Base-by-base conservation (phyloP, 2,113 vertebrate species). In the Lethenteron camtschaticum region DNA sequence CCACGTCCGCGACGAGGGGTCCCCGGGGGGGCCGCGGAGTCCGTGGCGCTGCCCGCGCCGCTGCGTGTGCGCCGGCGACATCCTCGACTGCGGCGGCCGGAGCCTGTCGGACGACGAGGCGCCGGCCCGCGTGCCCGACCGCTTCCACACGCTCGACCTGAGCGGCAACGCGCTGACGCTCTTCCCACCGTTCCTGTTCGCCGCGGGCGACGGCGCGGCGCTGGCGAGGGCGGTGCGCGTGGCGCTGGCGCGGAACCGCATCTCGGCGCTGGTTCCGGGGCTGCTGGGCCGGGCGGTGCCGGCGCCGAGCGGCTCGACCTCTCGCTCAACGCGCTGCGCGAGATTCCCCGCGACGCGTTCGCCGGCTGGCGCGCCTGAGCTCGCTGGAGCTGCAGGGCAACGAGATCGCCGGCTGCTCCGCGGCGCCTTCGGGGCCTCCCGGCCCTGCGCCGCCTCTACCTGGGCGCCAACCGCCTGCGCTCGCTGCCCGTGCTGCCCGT, bases 381-480 rank as follows among this genome's bases (percentile, higher is more conserved):
- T 89, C 92, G 68, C 79, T 97, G 56, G 82, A 95, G 73, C 85
- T 97, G 55, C 95, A 87, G 75, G 83, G 90, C 80, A 96, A 97
- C 73, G 79, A 71, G 14, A 87, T 97, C 1, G 71, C 71, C 76
- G 68, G 0, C 85, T 96, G 9, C 87, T 90, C 60, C 80, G 79
- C 56, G 71, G 78, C 0, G 85, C 87, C 0, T 82, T 97, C 13
- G 55, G 76, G 79, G 78, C 55, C 81, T 95, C 57, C 74, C 77
- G 0, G 78, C 78, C 10, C 77, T 97, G 70, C 79, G 77, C 4
- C 90, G 86, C 74, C 83, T 85, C 75, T 96, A 97, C 79, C 73
- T 97, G 69, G 94, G 94, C 75, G 88, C 89, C 76, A 97, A 97
- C 79, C 81, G 79, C 16, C 82, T 97, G 71, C 87, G 83, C 0